phyloP scores from a whole-genome alignment of 2,888 invertebrate genomes.

The Oxytorus armatus region DNA sequence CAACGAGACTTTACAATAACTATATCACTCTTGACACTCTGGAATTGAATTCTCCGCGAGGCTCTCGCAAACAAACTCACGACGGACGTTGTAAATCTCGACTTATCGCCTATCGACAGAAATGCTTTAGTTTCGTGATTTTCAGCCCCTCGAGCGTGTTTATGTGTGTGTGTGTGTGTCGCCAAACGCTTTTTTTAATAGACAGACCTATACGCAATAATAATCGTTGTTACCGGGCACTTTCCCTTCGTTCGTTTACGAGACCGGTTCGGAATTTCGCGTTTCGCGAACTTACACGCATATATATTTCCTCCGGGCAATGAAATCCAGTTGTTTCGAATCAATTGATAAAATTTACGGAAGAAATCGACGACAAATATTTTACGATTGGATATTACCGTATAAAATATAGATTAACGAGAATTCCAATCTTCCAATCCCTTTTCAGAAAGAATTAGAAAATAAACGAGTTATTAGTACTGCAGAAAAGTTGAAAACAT shows the following conservation, averaged over 20 bases:
- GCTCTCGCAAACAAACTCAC: background rate
- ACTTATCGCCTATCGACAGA: slow-evolving; percentile 67
- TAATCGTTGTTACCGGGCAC: slow-evolving; percentile 41
- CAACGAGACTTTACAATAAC: slow-evolving; percentile 48
- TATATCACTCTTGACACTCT: slow-evolving; percentile 61
- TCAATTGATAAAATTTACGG: slow-evolving; percentile 30
- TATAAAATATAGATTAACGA: background rate
- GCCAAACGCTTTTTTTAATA: slow-evolving; percentile 52
- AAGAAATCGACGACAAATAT: background rate
- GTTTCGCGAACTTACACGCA: slow-evolving; percentile 48
- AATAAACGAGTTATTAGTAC: slow-evolving; percentile 8
- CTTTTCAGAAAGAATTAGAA: background rate
- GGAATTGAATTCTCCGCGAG: slow-evolving; percentile 64
- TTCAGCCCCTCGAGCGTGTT: slow-evolving; percentile 55
- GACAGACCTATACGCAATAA: slow-evolving; percentile 13
- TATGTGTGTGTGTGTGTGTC: too few species aligned
- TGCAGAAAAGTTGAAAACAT: background rate
- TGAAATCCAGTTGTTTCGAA: slow-evolving; percentile 50
- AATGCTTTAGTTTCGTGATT: slow-evolving; percentile 66
- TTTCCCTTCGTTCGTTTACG: slow-evolving; percentile 51
- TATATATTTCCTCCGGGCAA: slow-evolving; percentile 20
- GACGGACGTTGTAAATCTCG: slow-evolving; percentile 60
- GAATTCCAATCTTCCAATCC: background rate
- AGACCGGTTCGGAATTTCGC: slow-evolving; percentile 63
- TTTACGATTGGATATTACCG: background rate